These are phyloP conservation scores for Sarcophaga rosellei DNA, from an alignment of 2,888 invertebrate species.

Conservation along the genomic window DNA sequence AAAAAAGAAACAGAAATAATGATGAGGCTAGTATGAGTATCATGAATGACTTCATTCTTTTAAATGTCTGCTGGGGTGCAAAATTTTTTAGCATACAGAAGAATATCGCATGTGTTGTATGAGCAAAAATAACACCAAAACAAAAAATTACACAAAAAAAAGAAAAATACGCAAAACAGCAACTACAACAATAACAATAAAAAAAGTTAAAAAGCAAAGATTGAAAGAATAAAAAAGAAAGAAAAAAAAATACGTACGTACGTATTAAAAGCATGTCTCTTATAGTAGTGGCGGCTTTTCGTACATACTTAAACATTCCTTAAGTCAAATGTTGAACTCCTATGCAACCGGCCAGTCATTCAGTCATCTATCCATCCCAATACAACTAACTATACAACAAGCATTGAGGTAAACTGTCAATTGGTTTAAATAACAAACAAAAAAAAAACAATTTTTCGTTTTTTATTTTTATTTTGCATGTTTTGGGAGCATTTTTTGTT, in stretches of 20 bases:
- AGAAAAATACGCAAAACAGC: slow-evolving; percentile 45
- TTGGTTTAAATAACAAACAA: slow-evolving; percentile 19
- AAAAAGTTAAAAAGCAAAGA: slow-evolving; percentile 1
- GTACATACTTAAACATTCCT: slow-evolving; percentile 66
- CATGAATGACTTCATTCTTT: background rate
- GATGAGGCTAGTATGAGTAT: background rate
- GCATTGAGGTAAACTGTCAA: slow-evolving; percentile 67
- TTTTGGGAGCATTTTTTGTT: background rate
- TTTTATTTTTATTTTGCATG: slow-evolving; percentile 30
- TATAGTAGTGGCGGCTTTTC: slow-evolving; percentile 58
- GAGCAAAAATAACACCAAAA: slow-evolving; percentile 53
- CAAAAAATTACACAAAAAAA: slow-evolving; percentile 14
- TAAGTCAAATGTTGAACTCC: slow-evolving; percentile 65
- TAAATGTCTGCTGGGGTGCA: background rate
- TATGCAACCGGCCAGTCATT: slow-evolving; percentile 20
- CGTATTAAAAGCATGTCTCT: slow-evolving; percentile 38
- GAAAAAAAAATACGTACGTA: slow-evolving; percentile 4
- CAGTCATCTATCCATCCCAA: slow-evolving; percentile 55
- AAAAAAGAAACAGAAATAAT: too few relatives aligned
- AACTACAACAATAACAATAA: slow-evolving; percentile 24
- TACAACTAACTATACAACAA: slow-evolving; percentile 39
- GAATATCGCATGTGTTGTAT: slow-evolving; percentile 53
- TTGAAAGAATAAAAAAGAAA: slow-evolving; percentile 4
- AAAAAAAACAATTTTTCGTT: slow-evolving; percentile 11
- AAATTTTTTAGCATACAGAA: background rate